Evolutionary conservation across 2,888 invertebrate genomes (phyloP).

Genomic region (Lobophora halterata): DNA sequence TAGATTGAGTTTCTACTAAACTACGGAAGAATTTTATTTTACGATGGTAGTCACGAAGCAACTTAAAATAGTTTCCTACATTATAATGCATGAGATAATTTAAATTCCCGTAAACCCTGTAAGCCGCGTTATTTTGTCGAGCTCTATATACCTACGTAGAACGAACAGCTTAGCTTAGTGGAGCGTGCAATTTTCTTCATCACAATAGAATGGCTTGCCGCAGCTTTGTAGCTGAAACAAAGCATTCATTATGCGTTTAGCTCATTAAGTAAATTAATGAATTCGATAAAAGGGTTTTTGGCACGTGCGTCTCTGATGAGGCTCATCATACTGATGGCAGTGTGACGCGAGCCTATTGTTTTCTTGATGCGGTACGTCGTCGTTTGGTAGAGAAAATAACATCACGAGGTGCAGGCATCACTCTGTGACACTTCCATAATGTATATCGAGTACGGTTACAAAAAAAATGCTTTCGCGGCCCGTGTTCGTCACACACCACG

Average conservation of each 20-base stretch:
- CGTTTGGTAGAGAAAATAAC: conserved; percentile 18
- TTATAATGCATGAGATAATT: conserved; percentile 18
- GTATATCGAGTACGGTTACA: background rate
- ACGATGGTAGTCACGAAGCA: conserved; percentile 11
- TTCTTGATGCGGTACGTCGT: conserved; percentile 17
- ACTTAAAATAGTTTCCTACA: conserved; percentile 23
- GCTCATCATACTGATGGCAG: conserved; percentile 51
- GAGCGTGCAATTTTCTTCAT: conserved; percentile 49
- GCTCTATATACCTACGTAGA: conserved; percentile 20
- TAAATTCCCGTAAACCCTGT: conserved; percentile 20
- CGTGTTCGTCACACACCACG: background rate
- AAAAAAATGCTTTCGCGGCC: background rate
- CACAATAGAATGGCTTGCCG: conserved; percentile 52
- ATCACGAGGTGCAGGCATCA: conserved; percentile 21
- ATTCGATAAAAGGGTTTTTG: conserved; percentile 55
- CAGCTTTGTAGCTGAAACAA: conserved; percentile 54
- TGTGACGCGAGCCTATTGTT: conserved; percentile 36
- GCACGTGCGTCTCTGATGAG: conserved; percentile 44
- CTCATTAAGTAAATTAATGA: conserved; percentile 70
- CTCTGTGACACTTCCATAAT: conserved; percentile 21
- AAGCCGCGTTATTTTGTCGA: conserved; percentile 29
- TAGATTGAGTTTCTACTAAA: too few relatives aligned
- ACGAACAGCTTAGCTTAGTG: conserved; percentile 41
- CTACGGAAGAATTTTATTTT: conserved; percentile 4
- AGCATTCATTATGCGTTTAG: conserved; percentile 63